phyloP scores from a whole-genome alignment of 2,797 vertebrate species.

The Nasua narica region DNA sequence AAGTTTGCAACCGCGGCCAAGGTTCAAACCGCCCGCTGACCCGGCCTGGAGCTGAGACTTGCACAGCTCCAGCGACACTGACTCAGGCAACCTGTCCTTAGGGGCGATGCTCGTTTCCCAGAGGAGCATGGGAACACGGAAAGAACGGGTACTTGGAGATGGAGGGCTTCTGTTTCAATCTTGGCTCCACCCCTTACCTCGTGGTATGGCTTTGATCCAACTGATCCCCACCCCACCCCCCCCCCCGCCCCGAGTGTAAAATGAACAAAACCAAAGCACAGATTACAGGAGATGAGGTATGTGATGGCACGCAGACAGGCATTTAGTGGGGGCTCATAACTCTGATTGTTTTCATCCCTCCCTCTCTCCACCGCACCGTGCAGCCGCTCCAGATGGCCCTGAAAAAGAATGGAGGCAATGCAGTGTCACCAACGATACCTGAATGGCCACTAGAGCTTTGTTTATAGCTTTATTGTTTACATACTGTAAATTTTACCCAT shows the following conservation, averaged over 20 bases:
- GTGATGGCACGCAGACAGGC: neutral
- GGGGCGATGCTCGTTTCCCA: neutral
- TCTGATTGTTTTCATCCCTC: neutral
- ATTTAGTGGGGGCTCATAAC: neutral
- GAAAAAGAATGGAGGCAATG: neutral
- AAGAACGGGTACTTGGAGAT: neutral
- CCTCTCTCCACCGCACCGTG: neutral
- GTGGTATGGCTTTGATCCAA: neutral
- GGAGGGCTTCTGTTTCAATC: neutral
- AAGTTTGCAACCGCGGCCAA: neutral
- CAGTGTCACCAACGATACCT: neutral
- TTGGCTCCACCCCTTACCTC: neutral
- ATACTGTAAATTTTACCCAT: neutral
- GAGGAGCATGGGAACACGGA: neutral
- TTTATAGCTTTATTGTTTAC: neutral
- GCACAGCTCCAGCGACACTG: neutral
- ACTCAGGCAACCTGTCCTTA: neutral
- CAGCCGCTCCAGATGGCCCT: neutral
- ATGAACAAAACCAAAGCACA: neutral
- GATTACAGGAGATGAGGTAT: neutral
- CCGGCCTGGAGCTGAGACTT: neutral
- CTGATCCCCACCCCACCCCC: too few relatives aligned
- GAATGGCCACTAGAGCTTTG: neutral
- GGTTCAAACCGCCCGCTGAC: neutral
- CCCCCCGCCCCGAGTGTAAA: too few relatives aligned